Conservation (phyloP, 2,888 invertebrate genomes). For the Diogma glabrata region DNA sequence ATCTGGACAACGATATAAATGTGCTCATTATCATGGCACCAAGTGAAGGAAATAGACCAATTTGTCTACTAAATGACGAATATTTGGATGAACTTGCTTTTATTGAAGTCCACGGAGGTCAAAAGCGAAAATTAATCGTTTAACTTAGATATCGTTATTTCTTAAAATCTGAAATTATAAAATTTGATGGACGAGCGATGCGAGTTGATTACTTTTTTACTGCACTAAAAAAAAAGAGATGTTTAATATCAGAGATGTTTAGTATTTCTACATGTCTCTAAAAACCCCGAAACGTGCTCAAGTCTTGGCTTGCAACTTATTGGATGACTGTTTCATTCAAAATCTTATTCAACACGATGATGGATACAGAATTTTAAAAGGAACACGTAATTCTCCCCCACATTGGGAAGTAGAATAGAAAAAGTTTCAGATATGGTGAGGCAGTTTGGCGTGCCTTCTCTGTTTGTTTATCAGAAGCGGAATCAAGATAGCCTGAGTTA, state of each 20-base stretch:
- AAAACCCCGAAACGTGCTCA: not conserved
- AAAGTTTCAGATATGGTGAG: too few species aligned
- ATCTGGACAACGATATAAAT: too few species aligned
- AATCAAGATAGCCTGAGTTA: too few species aligned
- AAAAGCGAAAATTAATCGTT: not conserved
- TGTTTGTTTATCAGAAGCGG: too few species aligned
- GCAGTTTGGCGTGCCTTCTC: too few species aligned
- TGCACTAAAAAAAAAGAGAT: too few species aligned
- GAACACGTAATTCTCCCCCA: too few species aligned
- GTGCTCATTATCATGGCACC: too few species aligned
- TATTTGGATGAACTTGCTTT: not conserved
- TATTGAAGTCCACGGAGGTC: not conserved
- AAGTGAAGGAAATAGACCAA: not conserved
- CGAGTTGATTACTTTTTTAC: too few species aligned
- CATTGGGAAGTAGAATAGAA: too few species aligned
- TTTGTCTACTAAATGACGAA: not conserved
- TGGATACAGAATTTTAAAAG: too few species aligned
- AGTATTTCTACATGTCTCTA: not conserved
- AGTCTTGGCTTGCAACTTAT: not conserved
- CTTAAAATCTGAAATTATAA: not conserved
- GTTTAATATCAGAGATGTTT: not conserved
- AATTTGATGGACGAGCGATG: not conserved
- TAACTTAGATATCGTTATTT: not conserved
- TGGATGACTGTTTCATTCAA: not conserved
- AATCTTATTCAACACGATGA: not conserved